A percentile compares a stretch with the other conserved stretches of the same genome.
Evolutionary conservation across 2,113 vertebrate species (phyloP).

Genomic region (Falcunculus frontatus): DNA sequence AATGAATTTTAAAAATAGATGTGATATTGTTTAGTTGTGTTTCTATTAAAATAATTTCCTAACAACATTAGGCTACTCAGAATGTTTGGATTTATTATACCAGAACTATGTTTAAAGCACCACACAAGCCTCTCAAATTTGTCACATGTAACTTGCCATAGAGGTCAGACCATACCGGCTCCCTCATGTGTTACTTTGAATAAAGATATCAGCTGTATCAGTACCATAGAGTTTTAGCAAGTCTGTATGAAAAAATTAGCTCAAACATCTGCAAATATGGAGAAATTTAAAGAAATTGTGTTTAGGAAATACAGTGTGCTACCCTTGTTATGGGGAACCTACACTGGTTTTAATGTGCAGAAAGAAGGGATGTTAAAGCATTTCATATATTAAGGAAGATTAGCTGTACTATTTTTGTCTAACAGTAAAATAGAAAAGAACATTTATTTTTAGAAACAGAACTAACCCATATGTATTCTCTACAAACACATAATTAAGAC

Average conservation of each 20-base stretch:
- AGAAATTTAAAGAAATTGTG: neutral
- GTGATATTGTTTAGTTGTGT: neutral
- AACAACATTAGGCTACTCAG: neutral
- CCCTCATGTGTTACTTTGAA: neutral
- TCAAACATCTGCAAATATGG: neutral
- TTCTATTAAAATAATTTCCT: neutral
- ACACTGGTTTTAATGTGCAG: neutral
- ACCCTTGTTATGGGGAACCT: neutral
- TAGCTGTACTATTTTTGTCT: neutral
- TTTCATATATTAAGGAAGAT: neutral
- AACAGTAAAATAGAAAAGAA: neutral
- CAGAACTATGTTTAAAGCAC: neutral
- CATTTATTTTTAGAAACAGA: neutral
- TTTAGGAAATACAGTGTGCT: neutral
- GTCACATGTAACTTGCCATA: rapidly evolving
- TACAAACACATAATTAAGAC: neutral
- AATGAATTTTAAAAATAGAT: neutral
- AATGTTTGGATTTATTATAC: neutral
- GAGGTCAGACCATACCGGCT: neutral
- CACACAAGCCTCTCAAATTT: neutral
- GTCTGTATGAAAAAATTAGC: neutral
- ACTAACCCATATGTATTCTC: neutral
- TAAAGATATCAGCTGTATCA: neutral
- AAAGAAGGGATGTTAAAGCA: neutral
- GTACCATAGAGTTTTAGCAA: neutral